phyloP scores from a whole-genome alignment of 1,140 invertebrate genomes.

The Tetragnatha versicolor region DNA sequence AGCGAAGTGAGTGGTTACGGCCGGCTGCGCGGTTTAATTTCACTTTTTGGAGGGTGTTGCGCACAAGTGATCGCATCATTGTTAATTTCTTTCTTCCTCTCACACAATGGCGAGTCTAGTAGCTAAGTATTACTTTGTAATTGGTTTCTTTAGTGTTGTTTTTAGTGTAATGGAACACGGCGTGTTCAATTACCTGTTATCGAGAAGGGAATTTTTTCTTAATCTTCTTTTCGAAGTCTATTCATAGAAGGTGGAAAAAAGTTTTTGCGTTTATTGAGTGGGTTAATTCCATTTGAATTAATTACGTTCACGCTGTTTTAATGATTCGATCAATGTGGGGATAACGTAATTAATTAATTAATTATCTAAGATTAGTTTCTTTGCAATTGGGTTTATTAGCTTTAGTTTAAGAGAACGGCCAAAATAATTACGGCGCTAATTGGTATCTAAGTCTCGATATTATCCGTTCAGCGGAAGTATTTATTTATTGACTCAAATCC shows the following conservation, averaged over 20 bases:
- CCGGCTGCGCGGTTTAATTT: slow-evolving; percentile 27
- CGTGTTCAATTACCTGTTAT: slow-evolving; percentile 11
- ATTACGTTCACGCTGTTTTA: too few species aligned
- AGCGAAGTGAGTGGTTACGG: neutral
- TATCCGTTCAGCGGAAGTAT: too few species aligned
- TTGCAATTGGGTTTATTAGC: too few species aligned
- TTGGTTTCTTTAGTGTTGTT: slow-evolving; percentile 8
- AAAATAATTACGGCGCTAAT: too few species aligned
- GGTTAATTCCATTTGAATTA: too few species aligned
- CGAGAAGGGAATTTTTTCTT: neutral
- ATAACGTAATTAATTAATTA: too few species aligned
- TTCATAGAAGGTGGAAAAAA: neutral
- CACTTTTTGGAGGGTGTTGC: slow-evolving; percentile 9
- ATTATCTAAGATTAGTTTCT: too few species aligned
- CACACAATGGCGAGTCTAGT: slow-evolving; percentile 9
- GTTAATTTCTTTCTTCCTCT: slow-evolving; percentile 24
- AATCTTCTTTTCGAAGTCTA: neutral
- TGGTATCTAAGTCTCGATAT: too few species aligned
- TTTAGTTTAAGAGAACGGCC: too few species aligned
- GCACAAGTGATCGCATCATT: slow-evolving; percentile 34
- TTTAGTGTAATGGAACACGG: neutral
- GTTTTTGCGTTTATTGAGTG: neutral
- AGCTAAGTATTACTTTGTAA: slow-evolving; percentile 27
- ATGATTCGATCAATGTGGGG: too few species aligned
- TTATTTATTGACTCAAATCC: too few species aligned